Evolutionary conservation across 2,797 vertebrate genomes (phyloP).

Genomic region (Acestrorhynchus altus): DNA sequence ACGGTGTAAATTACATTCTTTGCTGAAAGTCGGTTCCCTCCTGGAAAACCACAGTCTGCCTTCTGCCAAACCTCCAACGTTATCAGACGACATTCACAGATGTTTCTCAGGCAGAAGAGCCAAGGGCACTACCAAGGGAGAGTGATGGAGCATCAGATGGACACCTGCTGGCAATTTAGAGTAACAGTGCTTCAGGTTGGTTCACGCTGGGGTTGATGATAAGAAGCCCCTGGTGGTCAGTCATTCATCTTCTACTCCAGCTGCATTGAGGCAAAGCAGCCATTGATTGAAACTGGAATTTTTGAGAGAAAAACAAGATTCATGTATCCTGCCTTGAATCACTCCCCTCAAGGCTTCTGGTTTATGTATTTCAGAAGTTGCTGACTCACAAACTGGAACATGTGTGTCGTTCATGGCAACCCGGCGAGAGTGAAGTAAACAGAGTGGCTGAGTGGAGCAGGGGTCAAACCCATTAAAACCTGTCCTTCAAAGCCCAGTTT

Average conservation of each 20-base stretch:
- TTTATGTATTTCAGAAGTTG: slow-evolving; percentile 53
- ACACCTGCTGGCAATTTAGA: background rate
- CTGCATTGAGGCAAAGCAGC: background rate
- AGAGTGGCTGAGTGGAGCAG: slow-evolving; percentile 20
- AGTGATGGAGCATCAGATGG: slow-evolving; percentile 12
- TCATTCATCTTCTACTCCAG: background rate
- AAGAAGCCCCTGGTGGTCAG: slow-evolving; percentile 7
- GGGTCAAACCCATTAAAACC: slow-evolving; percentile 6
- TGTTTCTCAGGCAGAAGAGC: background rate
- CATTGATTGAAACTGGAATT: background rate
- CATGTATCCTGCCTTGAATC: slow-evolving; percentile 48
- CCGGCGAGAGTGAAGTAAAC: slow-evolving; percentile 26
- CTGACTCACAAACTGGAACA: slow-evolving; percentile 56
- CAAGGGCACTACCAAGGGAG: slow-evolving; percentile 4
- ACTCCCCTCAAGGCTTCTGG: slow-evolving; percentile 33
- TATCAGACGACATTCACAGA: slow-evolving; percentile 16
- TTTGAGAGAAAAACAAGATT: slow-evolving; percentile 32
- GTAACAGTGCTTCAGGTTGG: background rate
- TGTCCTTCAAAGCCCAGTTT: background rate
- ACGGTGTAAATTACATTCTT: background rate
- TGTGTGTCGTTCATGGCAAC: slow-evolving; percentile 42
- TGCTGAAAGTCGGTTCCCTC: background rate
- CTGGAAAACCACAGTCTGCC: background rate
- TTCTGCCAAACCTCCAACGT: background rate
- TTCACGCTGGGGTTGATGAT: slow-evolving; percentile 6